Evolutionary conservation across 2,797 vertebrate species (phyloP).

Genomic region (Pagetopsis macropterus): DNA sequence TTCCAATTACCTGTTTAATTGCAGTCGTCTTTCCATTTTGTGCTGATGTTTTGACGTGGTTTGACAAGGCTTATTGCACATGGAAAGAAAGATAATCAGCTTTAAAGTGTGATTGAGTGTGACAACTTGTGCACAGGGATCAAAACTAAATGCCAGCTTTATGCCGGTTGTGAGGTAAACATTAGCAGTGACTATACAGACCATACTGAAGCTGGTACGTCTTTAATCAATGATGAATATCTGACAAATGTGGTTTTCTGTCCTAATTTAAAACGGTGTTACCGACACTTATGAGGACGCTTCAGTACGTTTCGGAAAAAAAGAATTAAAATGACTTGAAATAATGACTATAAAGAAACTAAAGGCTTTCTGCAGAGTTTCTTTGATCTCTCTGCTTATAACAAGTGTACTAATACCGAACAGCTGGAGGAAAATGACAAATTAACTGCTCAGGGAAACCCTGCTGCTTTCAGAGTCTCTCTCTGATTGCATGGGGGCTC

Average conservation of each 20-base stretch:
- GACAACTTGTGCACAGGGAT: not conserved
- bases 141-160: not conserved
- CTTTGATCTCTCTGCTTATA: slow-evolving; percentile 32
- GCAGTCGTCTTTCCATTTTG: not conserved
- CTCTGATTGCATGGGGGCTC: slow-evolving; percentile 45
- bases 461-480: slow-evolving; percentile 30
- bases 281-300: not conserved
- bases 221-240: slow-evolving; percentile 35
- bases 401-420: slow-evolving; percentile 25
- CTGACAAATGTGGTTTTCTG: not conserved
- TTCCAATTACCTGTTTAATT: slow-evolving; percentile 23
- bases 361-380: not conserved
- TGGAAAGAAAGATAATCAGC: slow-evolving; percentile 11
- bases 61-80: slow-evolving; percentile 5
- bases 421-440: slow-evolving; percentile 36
- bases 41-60: not conserved
- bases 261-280: slow-evolving; percentile 1
- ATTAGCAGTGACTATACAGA: slow-evolving; percentile 34
- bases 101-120: not conserved
- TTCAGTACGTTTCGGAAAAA: slow-evolving; percentile 11
- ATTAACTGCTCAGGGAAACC: slow-evolving; percentile 42
- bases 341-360: slow-evolving; percentile 2
- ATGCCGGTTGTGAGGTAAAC: slow-evolving; percentile 29
- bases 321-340: not conserved
- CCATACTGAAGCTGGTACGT: not conserved